Conservation (phyloP, 1,140 invertebrate species). For the Danaus plexippus region DNA sequence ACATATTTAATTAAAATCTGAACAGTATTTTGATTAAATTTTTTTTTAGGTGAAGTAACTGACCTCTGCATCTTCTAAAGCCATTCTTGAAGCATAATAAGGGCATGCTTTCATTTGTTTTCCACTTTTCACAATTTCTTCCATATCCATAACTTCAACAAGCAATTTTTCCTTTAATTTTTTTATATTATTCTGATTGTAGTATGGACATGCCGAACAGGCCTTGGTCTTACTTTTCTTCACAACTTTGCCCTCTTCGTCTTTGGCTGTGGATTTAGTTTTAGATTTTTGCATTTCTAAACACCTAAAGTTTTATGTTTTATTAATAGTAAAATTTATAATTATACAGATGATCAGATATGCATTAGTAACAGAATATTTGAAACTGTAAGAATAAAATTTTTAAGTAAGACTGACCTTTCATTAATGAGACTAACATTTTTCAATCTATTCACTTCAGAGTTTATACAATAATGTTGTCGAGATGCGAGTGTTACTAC, state of each 20-base stretch:
- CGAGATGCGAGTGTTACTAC: constrained; percentile 93
- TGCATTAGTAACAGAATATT: too few relatives aligned
- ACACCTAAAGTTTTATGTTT: constrained; percentile 74
- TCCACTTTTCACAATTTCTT: constrained; percentile 84
- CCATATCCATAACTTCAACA: constrained; percentile 87
- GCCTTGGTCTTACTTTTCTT: constrained; percentile 75
- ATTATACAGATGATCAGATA: background rate
- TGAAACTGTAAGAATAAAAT: too few relatives aligned
- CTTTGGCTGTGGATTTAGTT: constrained; percentile 72
- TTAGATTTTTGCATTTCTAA: constrained; percentile 88
- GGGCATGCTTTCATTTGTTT: constrained; percentile 86
- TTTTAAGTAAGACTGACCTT: constrained; percentile 58
- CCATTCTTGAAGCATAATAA: constrained; percentile 90
- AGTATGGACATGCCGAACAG: constrained; percentile 78
- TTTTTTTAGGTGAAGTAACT: background rate
- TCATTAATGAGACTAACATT: constrained; percentile 93
- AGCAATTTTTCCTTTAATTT: constrained; percentile 78
- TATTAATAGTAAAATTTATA: background rate
- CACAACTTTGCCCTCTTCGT: constrained; percentile 75
- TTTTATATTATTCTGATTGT: constrained; percentile 77
- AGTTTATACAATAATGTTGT: constrained; percentile 93
- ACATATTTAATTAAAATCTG: too few relatives aligned
- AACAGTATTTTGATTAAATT: too few relatives aligned
- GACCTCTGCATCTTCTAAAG: constrained; percentile 85
- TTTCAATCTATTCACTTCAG: constrained; percentile 82